Conservation (phyloP, 2,113 vertebrate genomes). For the mouse (Mus musculus) region DNA sequence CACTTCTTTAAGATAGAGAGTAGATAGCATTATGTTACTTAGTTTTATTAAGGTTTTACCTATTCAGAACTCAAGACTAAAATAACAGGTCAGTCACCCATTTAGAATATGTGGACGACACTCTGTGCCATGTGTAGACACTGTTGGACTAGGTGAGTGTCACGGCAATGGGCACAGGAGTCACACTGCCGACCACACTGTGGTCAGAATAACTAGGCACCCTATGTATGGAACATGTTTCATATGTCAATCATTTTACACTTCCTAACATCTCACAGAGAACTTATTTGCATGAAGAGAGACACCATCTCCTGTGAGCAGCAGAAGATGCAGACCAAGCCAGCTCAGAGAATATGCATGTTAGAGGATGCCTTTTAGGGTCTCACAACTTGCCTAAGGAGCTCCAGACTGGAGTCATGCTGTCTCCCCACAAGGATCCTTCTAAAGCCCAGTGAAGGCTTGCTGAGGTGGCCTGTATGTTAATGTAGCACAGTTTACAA, state of each 20-base stretch:
- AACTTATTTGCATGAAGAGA: not conserved
- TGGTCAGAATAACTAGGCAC: not conserved
- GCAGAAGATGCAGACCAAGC: not conserved
- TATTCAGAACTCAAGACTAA: conserved; percentile 7
- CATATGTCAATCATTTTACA: not conserved
- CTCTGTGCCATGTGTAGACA: not conserved
- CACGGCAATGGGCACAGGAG: not conserved
- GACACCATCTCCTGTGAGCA: not conserved
- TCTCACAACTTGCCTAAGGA: not conserved
- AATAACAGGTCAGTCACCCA: not conserved
- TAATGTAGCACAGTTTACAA: not conserved
- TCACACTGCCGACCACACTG: not conserved
- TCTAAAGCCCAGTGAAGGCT: not conserved
- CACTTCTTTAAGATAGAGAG: not conserved
- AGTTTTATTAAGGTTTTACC: not conserved
- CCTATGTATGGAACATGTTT: not conserved
- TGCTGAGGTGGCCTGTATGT: not conserved
- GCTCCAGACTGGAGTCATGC: not conserved
- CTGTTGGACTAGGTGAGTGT: not conserved
- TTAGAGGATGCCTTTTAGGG: not conserved
- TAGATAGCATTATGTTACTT: not conserved
- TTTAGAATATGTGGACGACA: not conserved
- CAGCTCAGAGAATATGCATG: not conserved
- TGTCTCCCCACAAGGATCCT: not conserved
- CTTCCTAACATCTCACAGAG: not conserved